These are phyloP conservation scores for Leucoraja ocellata DNA, from an alignment of 2,797 vertebrate genomes.

Conservation along the genomic window DNA sequence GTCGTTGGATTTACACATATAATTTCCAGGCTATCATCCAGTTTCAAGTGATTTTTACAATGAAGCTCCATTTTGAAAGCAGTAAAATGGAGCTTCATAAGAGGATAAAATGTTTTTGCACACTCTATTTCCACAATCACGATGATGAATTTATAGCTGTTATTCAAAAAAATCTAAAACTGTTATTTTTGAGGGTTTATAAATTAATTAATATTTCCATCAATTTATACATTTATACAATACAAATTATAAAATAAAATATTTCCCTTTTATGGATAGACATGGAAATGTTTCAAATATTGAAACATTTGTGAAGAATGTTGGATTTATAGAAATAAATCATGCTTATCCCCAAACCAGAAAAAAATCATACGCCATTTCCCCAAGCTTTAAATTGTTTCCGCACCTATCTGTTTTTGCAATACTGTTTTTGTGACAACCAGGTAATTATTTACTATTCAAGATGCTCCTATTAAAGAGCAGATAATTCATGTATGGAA, in stretches of 20 bases:
- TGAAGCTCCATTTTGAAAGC: not conserved
- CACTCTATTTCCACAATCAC: no score
- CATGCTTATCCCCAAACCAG: not conserved
- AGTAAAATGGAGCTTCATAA: not conserved
- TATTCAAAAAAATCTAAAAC: not conserved
- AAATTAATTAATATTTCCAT: not conserved
- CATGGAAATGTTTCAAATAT: not conserved
- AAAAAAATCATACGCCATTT: not conserved
- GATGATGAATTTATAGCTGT: not conserved
- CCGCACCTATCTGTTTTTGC: not conserved
- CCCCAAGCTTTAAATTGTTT: not conserved
- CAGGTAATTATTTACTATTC: not conserved
- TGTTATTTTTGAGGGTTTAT: not conserved
- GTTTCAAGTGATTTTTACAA: not conserved
- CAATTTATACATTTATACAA: no score
- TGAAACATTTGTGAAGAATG: not conserved
- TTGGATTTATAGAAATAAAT: not conserved
- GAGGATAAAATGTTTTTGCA: not conserved
- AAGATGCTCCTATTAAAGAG: not conserved
- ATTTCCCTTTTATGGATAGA: not conserved
- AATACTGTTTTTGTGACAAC: not conserved
- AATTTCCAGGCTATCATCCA: not conserved
- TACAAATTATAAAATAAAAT: not conserved
- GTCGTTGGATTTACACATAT: not conserved
- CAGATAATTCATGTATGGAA: not conserved